Conservation (phyloP, 2,113 vertebrate species). For the Cromileptes altivelis region DNA sequence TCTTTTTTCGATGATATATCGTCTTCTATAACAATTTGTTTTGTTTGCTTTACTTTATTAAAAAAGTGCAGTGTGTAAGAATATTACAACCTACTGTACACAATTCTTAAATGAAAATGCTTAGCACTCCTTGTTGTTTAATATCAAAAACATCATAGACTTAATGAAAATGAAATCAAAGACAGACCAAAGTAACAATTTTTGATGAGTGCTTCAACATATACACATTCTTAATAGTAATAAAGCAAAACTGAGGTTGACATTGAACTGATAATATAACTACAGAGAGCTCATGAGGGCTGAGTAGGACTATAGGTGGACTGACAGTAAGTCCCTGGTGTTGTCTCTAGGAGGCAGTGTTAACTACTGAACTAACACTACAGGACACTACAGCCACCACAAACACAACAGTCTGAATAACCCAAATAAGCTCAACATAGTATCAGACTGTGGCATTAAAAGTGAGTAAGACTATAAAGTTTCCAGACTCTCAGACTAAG, state of each 20-base stretch:
- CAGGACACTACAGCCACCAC: slow-evolving; percentile 9
- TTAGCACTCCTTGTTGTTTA: too few species aligned
- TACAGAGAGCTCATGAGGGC: background rate
- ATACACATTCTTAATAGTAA: background rate
- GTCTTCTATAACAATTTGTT: too few species aligned
- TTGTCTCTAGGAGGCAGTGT: slow-evolving; percentile 46
- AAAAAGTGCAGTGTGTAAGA: too few species aligned
- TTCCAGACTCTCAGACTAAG: background rate
- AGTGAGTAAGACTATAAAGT: background rate
- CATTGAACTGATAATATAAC: background rate
- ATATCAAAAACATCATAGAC: too few species aligned
- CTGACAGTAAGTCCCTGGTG: background rate
- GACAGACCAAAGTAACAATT: background rate
- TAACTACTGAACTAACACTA: background rate
- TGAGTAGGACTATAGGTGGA: background rate
- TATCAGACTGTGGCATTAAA: background rate
- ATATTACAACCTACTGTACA: too few species aligned
- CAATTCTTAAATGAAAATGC: too few species aligned
- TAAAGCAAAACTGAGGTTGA: background rate
- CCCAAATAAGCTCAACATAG: slow-evolving; percentile 34
- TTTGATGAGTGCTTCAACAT: background rate
- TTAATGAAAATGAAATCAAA: too few species aligned
- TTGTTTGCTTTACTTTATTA: too few species aligned
- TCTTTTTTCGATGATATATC: too few species aligned
- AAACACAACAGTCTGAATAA: slow-evolving; percentile 46